phyloP scores from a whole-genome alignment of 2,888 invertebrate species.

The Lasioglossum malachurum region DNA sequence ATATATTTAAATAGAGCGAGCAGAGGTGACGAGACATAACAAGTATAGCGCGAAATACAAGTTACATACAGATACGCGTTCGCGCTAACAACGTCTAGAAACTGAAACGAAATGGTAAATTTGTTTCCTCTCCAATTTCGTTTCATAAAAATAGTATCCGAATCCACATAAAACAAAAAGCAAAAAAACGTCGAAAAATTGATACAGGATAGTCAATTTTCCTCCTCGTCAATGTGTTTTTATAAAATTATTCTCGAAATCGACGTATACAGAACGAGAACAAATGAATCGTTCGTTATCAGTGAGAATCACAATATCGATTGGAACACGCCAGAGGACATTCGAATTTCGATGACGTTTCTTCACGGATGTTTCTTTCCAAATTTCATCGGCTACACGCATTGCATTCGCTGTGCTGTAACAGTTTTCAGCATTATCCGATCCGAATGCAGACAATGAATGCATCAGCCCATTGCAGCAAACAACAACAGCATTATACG shows the following conservation, averaged over 20 bases:
- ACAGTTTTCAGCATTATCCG: neutral
- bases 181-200: neutral
- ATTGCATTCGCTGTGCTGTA: neutral
- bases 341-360: neutral
- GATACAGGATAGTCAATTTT: neutral
- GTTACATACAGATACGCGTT: too few relatives aligned
- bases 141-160: neutral
- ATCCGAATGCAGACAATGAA: neutral
- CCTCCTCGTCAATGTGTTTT: neutral
- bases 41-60: too few relatives aligned
- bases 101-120: neutral
- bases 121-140: neutral
- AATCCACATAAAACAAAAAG: neutral
- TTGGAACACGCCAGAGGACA: neutral
- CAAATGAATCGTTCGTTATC: slow-evolving; percentile 1
- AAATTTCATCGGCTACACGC: neutral
- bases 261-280: neutral
- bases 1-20: too few relatives aligned
- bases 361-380: neutral
- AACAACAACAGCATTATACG: neutral
- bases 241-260: neutral
- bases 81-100: too few relatives aligned
- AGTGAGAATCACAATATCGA: neutral
- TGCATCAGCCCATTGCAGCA: neutral
- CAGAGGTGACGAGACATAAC: too few relatives aligned